phyloP scores from a whole-genome alignment of 2,797 vertebrate genomes.

The Pyrocephalus nanus region DNA sequence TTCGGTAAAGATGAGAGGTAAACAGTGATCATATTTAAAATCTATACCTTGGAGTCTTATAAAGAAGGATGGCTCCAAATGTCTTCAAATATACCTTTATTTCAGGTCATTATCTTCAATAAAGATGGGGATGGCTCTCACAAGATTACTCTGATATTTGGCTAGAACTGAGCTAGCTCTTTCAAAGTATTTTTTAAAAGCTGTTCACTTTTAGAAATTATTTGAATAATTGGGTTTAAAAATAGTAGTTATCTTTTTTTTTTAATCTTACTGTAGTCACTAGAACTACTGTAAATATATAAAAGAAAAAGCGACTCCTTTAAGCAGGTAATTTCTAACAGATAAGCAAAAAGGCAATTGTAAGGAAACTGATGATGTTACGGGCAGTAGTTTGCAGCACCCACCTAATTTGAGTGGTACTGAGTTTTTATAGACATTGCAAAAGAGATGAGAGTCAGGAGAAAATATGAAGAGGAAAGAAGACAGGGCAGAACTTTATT shows the following conservation, averaged over 20 bases:
- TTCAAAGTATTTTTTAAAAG: neutral
- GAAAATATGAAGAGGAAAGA: neutral
- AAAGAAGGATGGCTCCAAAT: neutral
- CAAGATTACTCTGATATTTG: neutral
- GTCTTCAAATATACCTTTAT: conserved; percentile 18
- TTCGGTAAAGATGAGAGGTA: neutral
- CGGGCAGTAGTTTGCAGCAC: neutral
- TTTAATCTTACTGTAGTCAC: neutral
- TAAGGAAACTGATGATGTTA: neutral
- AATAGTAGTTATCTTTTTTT: neutral
- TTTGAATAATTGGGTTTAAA: neutral
- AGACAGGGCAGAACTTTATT: neutral
- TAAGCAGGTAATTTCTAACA: neutral
- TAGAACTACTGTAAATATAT: neutral
- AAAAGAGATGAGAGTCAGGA: neutral
- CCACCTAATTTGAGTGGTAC: neutral
- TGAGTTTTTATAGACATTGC: neutral
- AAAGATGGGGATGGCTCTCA: neutral
- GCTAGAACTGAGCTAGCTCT: neutral
- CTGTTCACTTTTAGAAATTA: neutral
- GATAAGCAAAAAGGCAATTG: neutral
- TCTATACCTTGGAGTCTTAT: neutral
- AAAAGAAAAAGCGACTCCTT: neutral
- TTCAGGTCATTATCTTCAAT: conserved; percentile 9
- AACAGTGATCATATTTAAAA: neutral